These are phyloP conservation scores for Zenarchopterus dispar DNA, from an alignment of 2,797 vertebrate genomes.

Conservation along the genomic window DNA sequence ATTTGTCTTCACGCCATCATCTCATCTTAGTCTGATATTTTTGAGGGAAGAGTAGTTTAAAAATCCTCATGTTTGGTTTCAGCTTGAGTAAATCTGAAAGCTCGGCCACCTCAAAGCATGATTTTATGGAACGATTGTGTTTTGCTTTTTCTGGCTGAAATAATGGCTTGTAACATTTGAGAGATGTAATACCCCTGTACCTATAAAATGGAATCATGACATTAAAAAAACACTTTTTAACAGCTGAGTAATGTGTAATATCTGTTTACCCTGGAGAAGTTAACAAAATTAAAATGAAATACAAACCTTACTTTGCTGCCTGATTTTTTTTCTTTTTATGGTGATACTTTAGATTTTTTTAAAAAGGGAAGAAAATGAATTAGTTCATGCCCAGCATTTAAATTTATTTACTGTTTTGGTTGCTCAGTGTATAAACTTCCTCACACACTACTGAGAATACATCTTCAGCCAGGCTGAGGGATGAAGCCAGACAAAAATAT, in stretches of 20 bases:
- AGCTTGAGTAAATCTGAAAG: slow-evolving; percentile 1
- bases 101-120: neutral
- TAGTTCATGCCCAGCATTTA: no score
- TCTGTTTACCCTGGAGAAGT: slow-evolving; percentile 4
- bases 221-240: slow-evolving; percentile 19
- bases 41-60: slow-evolving; percentile 4
- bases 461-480: no score
- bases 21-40: neutral
- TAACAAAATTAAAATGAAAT: slow-evolving; percentile 27
- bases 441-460: no score
- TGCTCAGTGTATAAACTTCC: no score
- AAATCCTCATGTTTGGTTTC: slow-evolving; percentile 6
- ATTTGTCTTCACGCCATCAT: neutral
- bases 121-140: slow-evolving; percentile 1
- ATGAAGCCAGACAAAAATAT: no score
- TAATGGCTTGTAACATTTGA: slow-evolving; percentile 15
- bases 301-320: neutral
- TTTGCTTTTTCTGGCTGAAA: slow-evolving; percentile 7
- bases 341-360: no score
- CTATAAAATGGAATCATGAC: slow-evolving; percentile 30
- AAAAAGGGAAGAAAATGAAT: no score
- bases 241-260: neutral
- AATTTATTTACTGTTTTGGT: no score
- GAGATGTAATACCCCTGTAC: neutral
- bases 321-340: neutral